Conservation (phyloP, 1,140 invertebrate genomes). For the Acromyrmex charruanus region DNA sequence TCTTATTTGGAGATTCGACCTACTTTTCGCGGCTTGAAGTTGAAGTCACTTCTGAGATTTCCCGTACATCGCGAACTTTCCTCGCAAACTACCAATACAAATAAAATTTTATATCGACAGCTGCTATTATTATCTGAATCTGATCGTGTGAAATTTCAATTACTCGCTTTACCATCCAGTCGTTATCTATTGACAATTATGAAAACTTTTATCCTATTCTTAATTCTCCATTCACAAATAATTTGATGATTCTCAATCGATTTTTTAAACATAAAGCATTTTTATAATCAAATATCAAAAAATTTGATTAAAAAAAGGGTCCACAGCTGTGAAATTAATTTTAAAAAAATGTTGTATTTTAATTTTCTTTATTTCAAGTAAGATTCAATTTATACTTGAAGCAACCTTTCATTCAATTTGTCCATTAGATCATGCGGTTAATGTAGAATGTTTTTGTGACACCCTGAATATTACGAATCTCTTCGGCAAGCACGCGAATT, state of each 20-base stretch:
- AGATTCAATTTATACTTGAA: not conserved
- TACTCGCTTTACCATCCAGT: not conserved
- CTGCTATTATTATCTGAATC: not conserved
- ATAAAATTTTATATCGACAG: constrained; percentile 30
- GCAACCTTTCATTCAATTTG: not conserved
- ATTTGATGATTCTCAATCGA: not conserved
- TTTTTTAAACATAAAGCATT: not conserved
- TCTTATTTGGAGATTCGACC: constrained; percentile 55
- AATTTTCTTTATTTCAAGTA: constrained; percentile 3
- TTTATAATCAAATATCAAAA: not conserved
- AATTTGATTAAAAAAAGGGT: not conserved
- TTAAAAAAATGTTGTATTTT: not conserved
- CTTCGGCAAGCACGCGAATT: constrained; percentile 40
- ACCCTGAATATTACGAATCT: constrained; percentile 3
- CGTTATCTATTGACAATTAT: not conserved
- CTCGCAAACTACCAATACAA: constrained; percentile 23
- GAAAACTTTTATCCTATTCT: not conserved
- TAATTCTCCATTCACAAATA: not conserved
- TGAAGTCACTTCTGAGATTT: constrained; percentile 43
- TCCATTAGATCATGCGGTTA: not conserved
- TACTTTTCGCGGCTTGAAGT: constrained; percentile 47
- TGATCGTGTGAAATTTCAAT: constrained; percentile 4
- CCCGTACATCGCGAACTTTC: not conserved
- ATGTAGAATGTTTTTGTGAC: not conserved
- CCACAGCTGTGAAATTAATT: not conserved